Percentiles rank a stretch among this genome's conserved stretches.
phyloP scores from a whole-genome alignment of 2,888 invertebrate genomes.

The Sphecodes monilicornis region DNA sequence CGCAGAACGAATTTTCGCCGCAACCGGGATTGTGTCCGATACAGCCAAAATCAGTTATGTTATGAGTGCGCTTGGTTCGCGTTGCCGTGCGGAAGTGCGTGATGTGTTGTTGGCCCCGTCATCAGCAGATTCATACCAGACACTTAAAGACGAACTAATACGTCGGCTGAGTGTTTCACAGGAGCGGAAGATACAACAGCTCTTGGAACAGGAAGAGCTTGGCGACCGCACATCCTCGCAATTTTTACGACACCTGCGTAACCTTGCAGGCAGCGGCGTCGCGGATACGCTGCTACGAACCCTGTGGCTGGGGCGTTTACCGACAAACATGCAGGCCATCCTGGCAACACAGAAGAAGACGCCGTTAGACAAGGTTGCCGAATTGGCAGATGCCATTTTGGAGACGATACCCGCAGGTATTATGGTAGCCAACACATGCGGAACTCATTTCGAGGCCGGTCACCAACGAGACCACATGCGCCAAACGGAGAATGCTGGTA shows the following conservation, averaged over 20 bases:
- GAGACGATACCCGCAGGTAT: rapidly evolving
- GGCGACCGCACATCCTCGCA: conserved; percentile 42
- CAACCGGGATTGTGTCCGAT: neutral
- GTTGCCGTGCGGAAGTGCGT: conserved; percentile 24
- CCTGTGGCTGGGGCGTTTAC: neutral
- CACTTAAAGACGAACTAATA: neutral
- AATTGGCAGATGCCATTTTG: neutral
- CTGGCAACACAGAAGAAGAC: neutral
- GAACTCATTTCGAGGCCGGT: rapidly evolving
- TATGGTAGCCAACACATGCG: rapidly evolving
- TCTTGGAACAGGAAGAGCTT: conserved; percentile 21
- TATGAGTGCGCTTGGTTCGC: neutral
- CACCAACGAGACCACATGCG: neutral
- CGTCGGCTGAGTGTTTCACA: neutral
- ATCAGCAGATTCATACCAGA: rapidly evolving
- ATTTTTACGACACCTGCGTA: conserved; percentile 46
- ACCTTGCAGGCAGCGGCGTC: conserved; percentile 58
- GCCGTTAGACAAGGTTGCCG: neutral
- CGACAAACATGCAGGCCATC: neutral
- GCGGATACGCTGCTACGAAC: conserved; percentile 56
- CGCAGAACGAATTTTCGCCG: neutral
- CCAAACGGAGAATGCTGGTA: neutral
- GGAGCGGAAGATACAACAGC: neutral
- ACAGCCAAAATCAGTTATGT: conserved; percentile 37
- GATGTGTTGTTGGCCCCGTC: neutral